Conservation (phyloP, 2,797 vertebrate genomes). For the Sebastes hubbsi region DNA sequence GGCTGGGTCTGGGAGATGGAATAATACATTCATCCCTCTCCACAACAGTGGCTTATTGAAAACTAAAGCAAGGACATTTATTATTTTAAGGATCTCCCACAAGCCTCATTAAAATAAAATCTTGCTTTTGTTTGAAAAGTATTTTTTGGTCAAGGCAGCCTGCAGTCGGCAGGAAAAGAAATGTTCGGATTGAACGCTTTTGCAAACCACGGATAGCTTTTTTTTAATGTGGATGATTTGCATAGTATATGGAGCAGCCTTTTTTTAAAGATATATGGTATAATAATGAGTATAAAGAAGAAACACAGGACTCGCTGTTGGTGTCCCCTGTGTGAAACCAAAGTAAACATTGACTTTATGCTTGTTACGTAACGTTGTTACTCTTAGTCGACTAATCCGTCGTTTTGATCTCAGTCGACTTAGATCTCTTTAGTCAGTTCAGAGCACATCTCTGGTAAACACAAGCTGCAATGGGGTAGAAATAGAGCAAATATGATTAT, state of each 20-base stretch:
- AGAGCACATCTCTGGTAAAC: too few relatives aligned
- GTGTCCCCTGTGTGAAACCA: too few relatives aligned
- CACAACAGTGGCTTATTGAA: background rate
- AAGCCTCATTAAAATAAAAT: conserved; percentile 16
- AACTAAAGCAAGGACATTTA: background rate
- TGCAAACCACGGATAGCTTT: background rate
- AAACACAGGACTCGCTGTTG: accelerated
- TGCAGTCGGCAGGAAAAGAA: background rate
- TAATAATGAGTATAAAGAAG: too few relatives aligned
- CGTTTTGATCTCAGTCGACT: too few relatives aligned
- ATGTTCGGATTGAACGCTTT: background rate
- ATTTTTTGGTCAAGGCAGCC: background rate
- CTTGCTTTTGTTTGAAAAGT: background rate
- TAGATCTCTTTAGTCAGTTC: too few relatives aligned
- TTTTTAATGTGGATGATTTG: background rate
- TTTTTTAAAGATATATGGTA: background rate
- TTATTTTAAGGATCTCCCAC: background rate
- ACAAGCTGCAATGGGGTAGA: accelerated
- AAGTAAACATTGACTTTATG: too few relatives aligned
- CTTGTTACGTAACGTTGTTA: too few relatives aligned
- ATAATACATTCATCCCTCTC: background rate
- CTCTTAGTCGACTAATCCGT: too few relatives aligned
- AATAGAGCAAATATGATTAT: too few relatives aligned
- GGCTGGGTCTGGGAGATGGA: background rate
- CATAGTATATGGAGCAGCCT: accelerated